These are phyloP conservation scores for Diaphora mendica DNA, from an alignment of 2,888 invertebrate genomes.

Conservation along the genomic window DNA sequence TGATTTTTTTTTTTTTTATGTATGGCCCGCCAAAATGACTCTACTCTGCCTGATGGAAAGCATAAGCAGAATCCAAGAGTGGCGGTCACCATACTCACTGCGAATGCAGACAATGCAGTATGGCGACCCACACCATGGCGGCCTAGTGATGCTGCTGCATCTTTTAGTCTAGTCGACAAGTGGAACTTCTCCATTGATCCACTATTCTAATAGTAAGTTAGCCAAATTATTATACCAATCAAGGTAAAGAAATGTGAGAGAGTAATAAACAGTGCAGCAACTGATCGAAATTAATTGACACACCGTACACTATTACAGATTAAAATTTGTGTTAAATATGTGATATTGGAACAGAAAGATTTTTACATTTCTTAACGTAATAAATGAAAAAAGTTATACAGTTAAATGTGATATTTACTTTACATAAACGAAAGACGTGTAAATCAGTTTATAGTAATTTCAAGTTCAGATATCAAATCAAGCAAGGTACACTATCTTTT, in stretches of 20 bases:
- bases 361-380: background rate
- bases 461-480: too few relatives aligned
- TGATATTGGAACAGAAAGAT: background rate
- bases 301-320: background rate
- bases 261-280: background rate
- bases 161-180: too few relatives aligned
- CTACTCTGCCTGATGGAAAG: too few relatives aligned
- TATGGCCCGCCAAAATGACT: too few relatives aligned
- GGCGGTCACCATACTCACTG: too few relatives aligned
- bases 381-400: constrained; percentile 12
- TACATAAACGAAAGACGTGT: background rate
- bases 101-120: too few relatives aligned
- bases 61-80: too few relatives aligned
- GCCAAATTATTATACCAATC: background rate
- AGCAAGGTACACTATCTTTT: too few relatives aligned
- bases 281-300: background rate
- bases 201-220: background rate
- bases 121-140: too few relatives aligned
- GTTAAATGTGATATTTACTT: constrained; percentile 15
- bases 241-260: background rate
- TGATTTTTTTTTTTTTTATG: too few relatives aligned
- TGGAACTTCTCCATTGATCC: background rate
- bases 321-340: background rate
- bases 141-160: too few relatives aligned
- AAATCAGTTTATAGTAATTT: too few relatives aligned